These are phyloP conservation scores for Enteromius thamalakanensis DNA, from an alignment of 2,797 vertebrate species.

Conservation along the genomic window DNA sequence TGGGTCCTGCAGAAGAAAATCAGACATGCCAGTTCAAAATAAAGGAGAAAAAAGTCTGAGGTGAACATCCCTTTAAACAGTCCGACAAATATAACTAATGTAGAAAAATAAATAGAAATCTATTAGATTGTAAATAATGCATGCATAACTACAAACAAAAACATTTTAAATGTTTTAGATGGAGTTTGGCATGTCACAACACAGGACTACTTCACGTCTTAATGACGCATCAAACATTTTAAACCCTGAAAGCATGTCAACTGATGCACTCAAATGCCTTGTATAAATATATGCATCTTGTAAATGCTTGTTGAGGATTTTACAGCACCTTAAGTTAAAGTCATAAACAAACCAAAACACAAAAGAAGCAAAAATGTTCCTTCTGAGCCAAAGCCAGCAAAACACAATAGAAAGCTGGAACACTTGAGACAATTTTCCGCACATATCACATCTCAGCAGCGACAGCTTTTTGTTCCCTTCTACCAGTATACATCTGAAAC, in stretches of 20 bases:
- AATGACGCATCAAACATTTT: not conserved
- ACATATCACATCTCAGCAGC: constrained; percentile 18
- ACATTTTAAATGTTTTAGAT: not conserved
- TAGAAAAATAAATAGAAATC: not conserved
- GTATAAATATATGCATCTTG: not conserved
- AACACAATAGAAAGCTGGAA: not conserved
- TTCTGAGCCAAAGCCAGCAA: not conserved
- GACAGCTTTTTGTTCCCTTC: not conserved
- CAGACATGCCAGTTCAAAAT: not conserved
- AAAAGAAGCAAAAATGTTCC: not conserved
- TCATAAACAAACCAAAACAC: not conserved
- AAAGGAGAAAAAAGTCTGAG: not conserved
- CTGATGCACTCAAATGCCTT: not conserved
- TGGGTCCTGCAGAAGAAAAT: not conserved
- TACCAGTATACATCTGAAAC: not conserved
- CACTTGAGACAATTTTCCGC: not conserved
- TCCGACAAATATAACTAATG: not conserved
- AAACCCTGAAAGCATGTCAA: not conserved
- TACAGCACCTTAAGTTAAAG: not conserved
- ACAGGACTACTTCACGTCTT: not conserved
- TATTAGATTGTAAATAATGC: not conserved
- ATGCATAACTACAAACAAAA: not conserved
- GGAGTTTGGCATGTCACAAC: not conserved
- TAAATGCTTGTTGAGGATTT: not conserved
- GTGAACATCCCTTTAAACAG: not conserved